phyloP scores from a whole-genome alignment of 2,113 vertebrate species.

The Brevimyrus niger region DNA sequence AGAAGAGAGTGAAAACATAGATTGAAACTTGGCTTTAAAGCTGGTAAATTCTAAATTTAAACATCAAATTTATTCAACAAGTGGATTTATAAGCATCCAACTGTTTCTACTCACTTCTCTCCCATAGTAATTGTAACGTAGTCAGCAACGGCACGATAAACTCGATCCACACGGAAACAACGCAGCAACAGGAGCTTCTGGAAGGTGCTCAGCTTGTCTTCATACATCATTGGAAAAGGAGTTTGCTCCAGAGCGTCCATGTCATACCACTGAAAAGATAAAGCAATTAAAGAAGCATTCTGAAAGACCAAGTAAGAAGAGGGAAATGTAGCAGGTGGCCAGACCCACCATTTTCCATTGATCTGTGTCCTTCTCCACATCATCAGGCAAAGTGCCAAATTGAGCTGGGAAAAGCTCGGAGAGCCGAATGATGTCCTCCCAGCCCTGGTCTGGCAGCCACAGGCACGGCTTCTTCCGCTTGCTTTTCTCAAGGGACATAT shows the following conservation, averaged over 20 bases:
- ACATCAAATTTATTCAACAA: background rate
- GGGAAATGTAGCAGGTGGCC: background rate
- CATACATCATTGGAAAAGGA: conserved; percentile 68
- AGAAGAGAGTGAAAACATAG: background rate
- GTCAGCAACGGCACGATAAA: conserved; percentile 82
- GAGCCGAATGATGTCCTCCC: conserved; percentile 82
- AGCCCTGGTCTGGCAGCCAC: conserved; percentile 87
- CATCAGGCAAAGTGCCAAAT: conserved; percentile 73
- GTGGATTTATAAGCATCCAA: background rate
- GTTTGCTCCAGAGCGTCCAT: conserved; percentile 77
- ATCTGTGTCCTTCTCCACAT: conserved; percentile 60
- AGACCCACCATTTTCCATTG: conserved; percentile 76
- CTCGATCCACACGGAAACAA: conserved; percentile 86
- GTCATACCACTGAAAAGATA: conserved; percentile 27
- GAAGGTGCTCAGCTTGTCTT: conserved; percentile 63
- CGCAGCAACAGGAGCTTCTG: conserved; percentile 85
- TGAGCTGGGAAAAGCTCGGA: conserved; percentile 68
- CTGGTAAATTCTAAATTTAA: background rate
- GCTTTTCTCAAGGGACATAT: conserved; percentile 86
- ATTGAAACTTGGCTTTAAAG: background rate
- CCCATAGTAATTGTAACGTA: conserved; percentile 78
- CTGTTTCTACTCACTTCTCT: conserved; percentile 68
- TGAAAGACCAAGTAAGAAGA: background rate
- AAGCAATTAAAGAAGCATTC: background rate
- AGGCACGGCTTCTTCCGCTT: conserved; percentile 62